These are phyloP conservation scores for Nothoprocta perdicaria DNA, from an alignment of 2,113 vertebrate species.

Conservation along the genomic window DNA sequence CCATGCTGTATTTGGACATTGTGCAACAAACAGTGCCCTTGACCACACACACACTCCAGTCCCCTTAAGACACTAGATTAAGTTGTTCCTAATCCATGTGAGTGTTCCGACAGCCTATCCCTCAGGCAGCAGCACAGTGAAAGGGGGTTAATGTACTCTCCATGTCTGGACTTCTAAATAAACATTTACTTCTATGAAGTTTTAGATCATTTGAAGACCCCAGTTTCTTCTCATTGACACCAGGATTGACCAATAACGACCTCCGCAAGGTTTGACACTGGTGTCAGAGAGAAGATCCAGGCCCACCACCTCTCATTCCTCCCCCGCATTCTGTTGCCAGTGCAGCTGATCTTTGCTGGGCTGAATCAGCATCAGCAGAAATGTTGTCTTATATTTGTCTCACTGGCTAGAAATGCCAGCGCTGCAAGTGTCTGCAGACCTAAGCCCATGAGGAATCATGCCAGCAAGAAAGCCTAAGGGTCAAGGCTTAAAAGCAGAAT, in stretches of 20 bases:
- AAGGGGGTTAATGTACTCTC: background rate
- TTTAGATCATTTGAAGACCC: background rate
- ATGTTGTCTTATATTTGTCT: background rate
- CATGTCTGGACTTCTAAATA: background rate
- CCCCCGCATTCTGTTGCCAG: background rate
- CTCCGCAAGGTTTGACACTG: background rate
- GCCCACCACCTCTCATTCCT: background rate
- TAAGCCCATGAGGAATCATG: background rate
- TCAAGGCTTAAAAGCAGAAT: background rate
- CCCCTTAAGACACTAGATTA: background rate
- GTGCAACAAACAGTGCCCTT: background rate
- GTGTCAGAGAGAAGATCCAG: background rate
- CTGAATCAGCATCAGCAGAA: conserved; percentile 12
- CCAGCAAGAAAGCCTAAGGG: background rate
- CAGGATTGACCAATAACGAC: background rate
- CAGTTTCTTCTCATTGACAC: background rate
- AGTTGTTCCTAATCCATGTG: background rate
- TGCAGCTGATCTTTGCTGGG: background rate
- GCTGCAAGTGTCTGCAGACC: background rate
- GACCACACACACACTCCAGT: background rate
- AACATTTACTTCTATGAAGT: background rate
- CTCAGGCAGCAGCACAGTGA: background rate
- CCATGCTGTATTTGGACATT: background rate
- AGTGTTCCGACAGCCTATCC: background rate
- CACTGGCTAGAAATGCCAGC: background rate